A percentile compares a stretch with the other conserved stretches of the same genome.
phyloP scores from a whole-genome alignment of 2,888 invertebrate genomes.

The Leptarthrus brevirostris region DNA sequence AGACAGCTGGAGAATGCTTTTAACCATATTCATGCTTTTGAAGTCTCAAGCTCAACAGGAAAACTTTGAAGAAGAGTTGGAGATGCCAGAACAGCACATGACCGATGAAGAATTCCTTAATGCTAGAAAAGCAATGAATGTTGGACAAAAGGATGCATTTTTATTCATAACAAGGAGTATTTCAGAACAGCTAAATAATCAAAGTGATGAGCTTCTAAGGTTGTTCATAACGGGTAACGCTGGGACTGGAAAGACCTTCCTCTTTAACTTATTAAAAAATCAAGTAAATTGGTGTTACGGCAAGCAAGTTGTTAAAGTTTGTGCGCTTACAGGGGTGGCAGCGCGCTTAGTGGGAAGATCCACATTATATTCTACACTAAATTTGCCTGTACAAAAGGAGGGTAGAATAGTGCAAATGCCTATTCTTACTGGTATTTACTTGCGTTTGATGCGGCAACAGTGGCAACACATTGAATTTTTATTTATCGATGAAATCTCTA shows the following conservation, averaged over 20 bases:
- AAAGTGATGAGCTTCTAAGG: too few species aligned
- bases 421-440: not conserved
- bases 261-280: constrained; percentile 52
- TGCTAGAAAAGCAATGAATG: constrained; percentile 10
- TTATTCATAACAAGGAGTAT: constrained; percentile 53
- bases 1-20: too few species aligned
- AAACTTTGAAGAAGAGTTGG: not conserved
- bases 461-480: constrained; percentile 4
- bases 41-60: not conserved
- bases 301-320: constrained; percentile 55
- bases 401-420: constrained; percentile 21
- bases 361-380: constrained; percentile 40
- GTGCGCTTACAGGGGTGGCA: constrained; percentile 59
- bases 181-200: constrained; percentile 49
- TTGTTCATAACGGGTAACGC: constrained; percentile 53
- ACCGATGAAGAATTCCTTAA: not conserved
- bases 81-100: not conserved
- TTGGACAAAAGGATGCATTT: constrained; percentile 1
- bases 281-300: constrained; percentile 55
- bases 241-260: constrained; percentile 55
- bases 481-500: constrained; percentile 7
- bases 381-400: constrained; percentile 52
- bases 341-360: constrained; percentile 56
- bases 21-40: constrained; percentile 6
- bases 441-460: constrained; percentile 11